phyloP scores from a whole-genome alignment of 2,797 vertebrate species.

The Lepilemur ruficaudatus region DNA sequence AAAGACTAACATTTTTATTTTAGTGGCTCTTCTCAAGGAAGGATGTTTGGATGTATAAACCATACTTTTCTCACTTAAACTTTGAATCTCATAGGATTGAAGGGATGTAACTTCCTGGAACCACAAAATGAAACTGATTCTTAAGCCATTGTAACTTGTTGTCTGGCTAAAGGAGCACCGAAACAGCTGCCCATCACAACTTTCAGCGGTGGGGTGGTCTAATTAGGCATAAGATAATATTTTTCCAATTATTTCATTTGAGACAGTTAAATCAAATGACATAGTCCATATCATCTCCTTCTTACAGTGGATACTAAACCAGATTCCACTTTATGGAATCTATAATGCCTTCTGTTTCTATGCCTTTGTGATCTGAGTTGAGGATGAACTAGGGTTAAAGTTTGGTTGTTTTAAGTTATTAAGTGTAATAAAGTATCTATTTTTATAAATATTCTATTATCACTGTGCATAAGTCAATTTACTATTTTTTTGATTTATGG shows the following conservation, averaged over 20 bases:
- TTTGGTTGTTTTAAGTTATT: background rate
- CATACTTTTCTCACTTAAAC: conserved; percentile 19
- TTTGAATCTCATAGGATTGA: conserved; percentile 15
- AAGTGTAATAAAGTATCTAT: background rate
- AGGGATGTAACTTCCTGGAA: background rate
- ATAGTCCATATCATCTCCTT: background rate
- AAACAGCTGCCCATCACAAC: background rate
- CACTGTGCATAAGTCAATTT: background rate
- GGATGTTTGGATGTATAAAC: background rate
- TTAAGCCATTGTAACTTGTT: background rate
- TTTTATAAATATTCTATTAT: background rate
- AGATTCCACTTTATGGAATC: background rate
- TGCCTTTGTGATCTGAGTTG: background rate
- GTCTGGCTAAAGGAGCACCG: background rate
- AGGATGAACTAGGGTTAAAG: background rate
- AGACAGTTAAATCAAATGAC: background rate
- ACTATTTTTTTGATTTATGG: background rate
- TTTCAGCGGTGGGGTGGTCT: background rate
- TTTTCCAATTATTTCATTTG: background rate
- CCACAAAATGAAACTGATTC: conserved; percentile 27
- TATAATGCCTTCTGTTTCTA: background rate
- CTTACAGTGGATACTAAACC: background rate
- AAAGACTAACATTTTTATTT: conserved; percentile 46
- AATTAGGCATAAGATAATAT: background rate
- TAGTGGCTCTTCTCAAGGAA: conserved; percentile 31